These are phyloP conservation scores for Microtus richardsoni DNA, from an alignment of 2,113 vertebrate species.

Conservation along the genomic window DNA sequence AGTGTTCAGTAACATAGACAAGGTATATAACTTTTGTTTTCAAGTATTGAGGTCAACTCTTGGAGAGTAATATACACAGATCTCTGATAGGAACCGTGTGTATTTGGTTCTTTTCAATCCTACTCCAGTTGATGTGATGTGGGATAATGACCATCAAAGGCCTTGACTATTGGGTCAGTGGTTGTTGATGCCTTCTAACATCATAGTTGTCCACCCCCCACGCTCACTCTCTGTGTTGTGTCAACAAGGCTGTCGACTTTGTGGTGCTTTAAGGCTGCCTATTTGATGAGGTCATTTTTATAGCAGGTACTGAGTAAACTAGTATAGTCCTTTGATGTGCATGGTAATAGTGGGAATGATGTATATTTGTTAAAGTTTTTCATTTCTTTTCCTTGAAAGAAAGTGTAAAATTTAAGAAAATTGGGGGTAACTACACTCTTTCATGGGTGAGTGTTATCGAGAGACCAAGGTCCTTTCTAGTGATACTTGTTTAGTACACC, in stretches of 20 bases:
- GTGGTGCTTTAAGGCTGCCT: neutral
- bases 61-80: neutral
- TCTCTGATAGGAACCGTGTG: neutral
- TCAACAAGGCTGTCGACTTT: neutral
- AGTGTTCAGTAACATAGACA: neutral
- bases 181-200: neutral
- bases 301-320: neutral
- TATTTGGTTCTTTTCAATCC: neutral
- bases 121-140: neutral
- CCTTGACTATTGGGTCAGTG: neutral
- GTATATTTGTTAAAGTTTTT: neutral
- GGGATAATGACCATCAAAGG: neutral
- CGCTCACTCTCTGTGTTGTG: too few species aligned
- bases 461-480: neutral
- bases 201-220: neutral
- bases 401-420: neutral
- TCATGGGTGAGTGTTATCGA: neutral
- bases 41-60: neutral
- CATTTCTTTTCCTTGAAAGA: neutral
- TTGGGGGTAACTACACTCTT: neutral
- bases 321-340: neutral
- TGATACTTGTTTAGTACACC: neutral
- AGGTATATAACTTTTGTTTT: slow-evolving; percentile 23
- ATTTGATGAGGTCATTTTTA: slow-evolving; percentile 20
- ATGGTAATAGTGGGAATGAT: neutral